Conservation (phyloP, 2,888 invertebrate genomes). For the Orchestes rusci region DNA sequence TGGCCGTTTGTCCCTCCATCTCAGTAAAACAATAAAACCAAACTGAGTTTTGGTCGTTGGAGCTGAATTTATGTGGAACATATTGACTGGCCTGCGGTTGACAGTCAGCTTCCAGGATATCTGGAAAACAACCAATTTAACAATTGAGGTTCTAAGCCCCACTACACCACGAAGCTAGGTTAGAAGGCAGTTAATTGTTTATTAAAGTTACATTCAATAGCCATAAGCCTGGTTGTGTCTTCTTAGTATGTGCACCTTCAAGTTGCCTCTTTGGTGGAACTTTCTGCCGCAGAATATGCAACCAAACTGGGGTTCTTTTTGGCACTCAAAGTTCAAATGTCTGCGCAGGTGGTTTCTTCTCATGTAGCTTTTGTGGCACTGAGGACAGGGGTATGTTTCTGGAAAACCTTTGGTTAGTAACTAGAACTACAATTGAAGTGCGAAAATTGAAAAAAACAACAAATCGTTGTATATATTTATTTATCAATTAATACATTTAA, state of each 20-base stretch:
- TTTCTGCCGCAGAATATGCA: conserved; percentile 26
- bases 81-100: too few relatives aligned
- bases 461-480: not conserved
- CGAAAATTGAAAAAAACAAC: not conserved
- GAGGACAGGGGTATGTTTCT: conserved; percentile 16
- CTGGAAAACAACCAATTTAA: too few relatives aligned
- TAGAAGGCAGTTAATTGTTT: too few relatives aligned
- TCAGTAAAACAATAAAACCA: too few relatives aligned
- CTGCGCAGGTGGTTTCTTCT: conserved; percentile 20
- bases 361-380: conserved; percentile 23
- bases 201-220: too few relatives aligned
- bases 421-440: not conserved
- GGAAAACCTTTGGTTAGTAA: not conserved
- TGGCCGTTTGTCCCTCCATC: too few relatives aligned
- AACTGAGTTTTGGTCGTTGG: too few relatives aligned
- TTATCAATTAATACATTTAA: conserved; percentile 3
- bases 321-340: conserved; percentile 31
- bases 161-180: too few relatives aligned
- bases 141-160: too few relatives aligned
- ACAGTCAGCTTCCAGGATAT: too few relatives aligned
- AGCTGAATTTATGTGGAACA: too few relatives aligned
- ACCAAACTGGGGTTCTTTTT: conserved; percentile 28
- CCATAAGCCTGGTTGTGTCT: too few relatives aligned
- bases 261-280: conserved; percentile 19
- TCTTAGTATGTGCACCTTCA: conserved; percentile 21